Base-by-base conservation (phyloP, 2,113 vertebrate genomes). In the Oreochromis spilurus region DNA sequence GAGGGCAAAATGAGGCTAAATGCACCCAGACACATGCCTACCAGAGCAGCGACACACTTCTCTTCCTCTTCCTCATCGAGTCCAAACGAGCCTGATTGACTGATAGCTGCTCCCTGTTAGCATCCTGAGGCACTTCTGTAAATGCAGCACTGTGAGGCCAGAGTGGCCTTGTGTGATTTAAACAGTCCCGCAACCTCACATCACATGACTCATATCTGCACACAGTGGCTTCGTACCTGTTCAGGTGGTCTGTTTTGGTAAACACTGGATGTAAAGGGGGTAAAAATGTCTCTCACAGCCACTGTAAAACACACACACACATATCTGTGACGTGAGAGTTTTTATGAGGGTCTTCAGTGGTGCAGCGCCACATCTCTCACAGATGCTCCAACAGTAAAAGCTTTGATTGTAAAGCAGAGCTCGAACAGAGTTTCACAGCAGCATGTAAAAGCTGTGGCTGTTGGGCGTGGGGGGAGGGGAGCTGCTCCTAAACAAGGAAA, bases 141-240 rank as follows among this genome's bases (percentile, higher is more conserved):
- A 94, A 93, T 88, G 87, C 80, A 43, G 78, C 82, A 24, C 60
- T 75, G 17, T 72, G 78, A 84, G 84, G 40, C 45, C 36, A 85
- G 54, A 87, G 75, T 90, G 83, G 84, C 86, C 87, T 87, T 84
- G 24, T 86, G 70, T 79, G 52, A 83, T 45, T 88, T 77, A 9
- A 84, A 62, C 31, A 40, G 26, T n/a, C 43, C 55, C 26, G 65
- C 17, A 6, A 77, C 50, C 80, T 45, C 54, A 29, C 40, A 21
- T 79, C 67, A 36, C 53, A 52, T 9, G 13, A 52, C 52, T 45
- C 5, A 5, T 26, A 57, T 48, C 53, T 24, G 16, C 50, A 70
- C 9, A 62, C 43, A 75, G 24, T n/a, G 19, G 17, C 29, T 31
- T 19, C 0, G 6, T 77, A 77, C 26, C 72, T 52, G 43, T 50